A percentile compares a stretch with the other conserved stretches of the same genome.
phyloP scores from a whole-genome alignment of 2,113 vertebrate genomes.

The Excalfactoria chinensis region DNA sequence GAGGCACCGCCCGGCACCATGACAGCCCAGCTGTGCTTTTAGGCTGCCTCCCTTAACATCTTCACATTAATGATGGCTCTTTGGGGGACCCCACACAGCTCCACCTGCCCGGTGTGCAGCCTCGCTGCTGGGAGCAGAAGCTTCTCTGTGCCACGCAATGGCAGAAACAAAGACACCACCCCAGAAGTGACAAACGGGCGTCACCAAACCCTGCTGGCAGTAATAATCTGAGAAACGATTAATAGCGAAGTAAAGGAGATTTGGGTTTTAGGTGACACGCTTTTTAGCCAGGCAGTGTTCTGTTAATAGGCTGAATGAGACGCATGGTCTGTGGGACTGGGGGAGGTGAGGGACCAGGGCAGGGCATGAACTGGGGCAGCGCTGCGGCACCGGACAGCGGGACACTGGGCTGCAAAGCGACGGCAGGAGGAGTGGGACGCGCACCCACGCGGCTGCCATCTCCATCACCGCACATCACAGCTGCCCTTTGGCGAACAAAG shows the following conservation, averaged over 20 bases:
- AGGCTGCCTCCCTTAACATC: slow-evolving; percentile 5
- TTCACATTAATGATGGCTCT: background rate
- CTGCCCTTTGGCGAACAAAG: too few relatives aligned
- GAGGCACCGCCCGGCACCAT: background rate
- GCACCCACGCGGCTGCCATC: too few relatives aligned
- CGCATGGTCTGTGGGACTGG: background rate
- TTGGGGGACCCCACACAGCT: background rate
- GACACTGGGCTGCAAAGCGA: accelerated
- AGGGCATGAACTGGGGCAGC: accelerated
- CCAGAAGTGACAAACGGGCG: background rate
- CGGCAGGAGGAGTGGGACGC: background rate
- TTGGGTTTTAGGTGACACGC: slow-evolving; percentile 31
- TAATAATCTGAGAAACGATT: slow-evolving; percentile 39
- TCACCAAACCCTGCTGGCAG: background rate
- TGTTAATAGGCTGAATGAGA: slow-evolving; percentile 2
- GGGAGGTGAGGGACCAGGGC: background rate
- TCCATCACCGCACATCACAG: background rate
- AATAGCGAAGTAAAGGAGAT: slow-evolving; percentile 48
- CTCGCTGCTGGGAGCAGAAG: background rate
- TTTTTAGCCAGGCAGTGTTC: background rate
- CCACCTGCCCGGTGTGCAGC: background rate
- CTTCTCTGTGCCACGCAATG: background rate
- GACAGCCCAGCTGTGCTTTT: background rate
- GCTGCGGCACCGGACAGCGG: background rate
- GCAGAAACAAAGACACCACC: background rate